These are phyloP conservation scores for Pelagia noctiluca DNA, from an alignment of 30 jellyfish, hydroid and myxozoan species.

Conservation along the genomic window DNA sequence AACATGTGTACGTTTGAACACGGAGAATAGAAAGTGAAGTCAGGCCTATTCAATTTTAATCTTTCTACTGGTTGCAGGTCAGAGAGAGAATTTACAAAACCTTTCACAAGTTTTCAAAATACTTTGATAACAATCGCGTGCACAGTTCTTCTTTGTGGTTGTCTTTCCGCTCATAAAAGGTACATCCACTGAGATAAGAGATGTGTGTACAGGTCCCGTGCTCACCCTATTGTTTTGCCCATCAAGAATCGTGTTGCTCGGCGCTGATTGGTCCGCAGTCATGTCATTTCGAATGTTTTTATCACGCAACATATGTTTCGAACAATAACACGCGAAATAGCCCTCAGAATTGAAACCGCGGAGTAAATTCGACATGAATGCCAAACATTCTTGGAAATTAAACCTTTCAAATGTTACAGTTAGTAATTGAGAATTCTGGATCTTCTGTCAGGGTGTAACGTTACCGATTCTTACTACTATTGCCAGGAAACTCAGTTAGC, in stretches of 20 bases:
- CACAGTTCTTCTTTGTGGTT: slow-evolving; percentile 61
- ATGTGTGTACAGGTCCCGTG: slow-evolving; percentile 63
- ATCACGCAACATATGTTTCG: slow-evolving; percentile 93
- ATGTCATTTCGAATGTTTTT: slow-evolving; percentile 81
- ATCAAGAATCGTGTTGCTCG: slow-evolving; percentile 60
- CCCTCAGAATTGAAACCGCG: slow-evolving; percentile 58
- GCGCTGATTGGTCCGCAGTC: slow-evolving; percentile 78
- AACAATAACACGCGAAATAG: slow-evolving; percentile 52
- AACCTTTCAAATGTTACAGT: slow-evolving; percentile 51
- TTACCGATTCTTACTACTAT: not conserved
- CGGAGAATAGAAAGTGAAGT: not conserved
- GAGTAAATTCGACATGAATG: slow-evolving; percentile 5
- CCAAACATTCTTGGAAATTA: slow-evolving; percentile 65
- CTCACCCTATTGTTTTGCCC: slow-evolving; percentile 43
- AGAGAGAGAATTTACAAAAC: slow-evolving; percentile 22
- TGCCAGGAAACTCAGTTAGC: not conserved
- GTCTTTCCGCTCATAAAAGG: slow-evolving; percentile 72
- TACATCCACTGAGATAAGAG: slow-evolving; percentile 58
- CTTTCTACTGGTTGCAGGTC: not conserved
- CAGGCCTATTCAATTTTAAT: not conserved
- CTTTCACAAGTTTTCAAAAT: slow-evolving; percentile 68
- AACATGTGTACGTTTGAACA: not conserved
- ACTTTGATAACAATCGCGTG: slow-evolving; percentile 61
- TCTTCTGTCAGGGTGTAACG: not conserved
- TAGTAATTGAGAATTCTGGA: not conserved